Base-by-base conservation (phyloP, 2,888 invertebrate species). In the Eristalinus sepulchralis region DNA sequence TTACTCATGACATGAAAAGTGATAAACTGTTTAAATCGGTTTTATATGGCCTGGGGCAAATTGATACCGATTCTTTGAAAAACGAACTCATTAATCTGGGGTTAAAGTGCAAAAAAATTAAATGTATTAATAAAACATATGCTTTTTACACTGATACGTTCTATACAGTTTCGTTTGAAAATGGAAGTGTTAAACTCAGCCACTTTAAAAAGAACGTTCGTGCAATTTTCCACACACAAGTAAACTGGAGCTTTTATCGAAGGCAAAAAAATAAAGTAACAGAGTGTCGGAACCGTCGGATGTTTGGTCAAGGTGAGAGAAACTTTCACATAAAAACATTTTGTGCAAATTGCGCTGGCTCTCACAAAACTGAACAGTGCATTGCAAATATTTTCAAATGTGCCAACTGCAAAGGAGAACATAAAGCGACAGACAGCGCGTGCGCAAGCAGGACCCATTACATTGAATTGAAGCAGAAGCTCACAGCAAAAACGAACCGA, bases 271-370 rank as follows among this genome's bases (percentile, higher is more conserved):
- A 27, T 27, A 27, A 27, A 27, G 27, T 27, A 2, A 27, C 27
- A 27, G 2, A 27, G 27, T 27, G 27, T 5, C 27, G 27, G 5
- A 27, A 27, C 27, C 5, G 27, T 27, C 27, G 5, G 27, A 27
- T 27, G 27, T 27, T 27, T 27, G 27, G 27, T 27, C 27, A 27
- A 2, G 27, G 53, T 6, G 53, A 60, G 31, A 60, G 60, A 27
- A 60, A 60, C 33, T 60, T 31, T n/a, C 60, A 60, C 33, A 33
- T 60, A 62, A 62, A 33, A 17, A 62, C 62, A 33, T 62, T 17
- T n/a, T 31, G 31, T 31, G 13, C 60, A 2, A 13, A 31, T 17
- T 31, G 33, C 27, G 60, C 31, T 5, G 31, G 60, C 9, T 17
- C 9, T 9, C 13, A 60, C n/a, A 60, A 31, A 17, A 31, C 24